phyloP scores from a whole-genome alignment of 2,113 vertebrate species.

The Nettapus auritus region DNA sequence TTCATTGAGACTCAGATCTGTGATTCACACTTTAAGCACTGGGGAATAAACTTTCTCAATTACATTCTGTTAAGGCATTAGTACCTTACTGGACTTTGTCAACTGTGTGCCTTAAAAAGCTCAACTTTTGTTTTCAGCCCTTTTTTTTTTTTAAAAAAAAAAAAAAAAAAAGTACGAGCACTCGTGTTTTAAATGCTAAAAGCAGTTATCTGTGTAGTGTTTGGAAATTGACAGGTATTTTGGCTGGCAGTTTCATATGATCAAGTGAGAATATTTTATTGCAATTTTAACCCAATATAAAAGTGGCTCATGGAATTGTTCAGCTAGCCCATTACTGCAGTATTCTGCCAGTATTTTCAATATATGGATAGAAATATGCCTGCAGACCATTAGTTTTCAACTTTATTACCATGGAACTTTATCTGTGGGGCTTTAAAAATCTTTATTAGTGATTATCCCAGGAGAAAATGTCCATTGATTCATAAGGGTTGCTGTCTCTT shows the following conservation, averaged over 20 bases:
- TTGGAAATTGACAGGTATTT: background rate
- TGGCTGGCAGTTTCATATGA: background rate
- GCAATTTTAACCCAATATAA: background rate
- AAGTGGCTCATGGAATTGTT: background rate
- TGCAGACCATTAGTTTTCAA: background rate
- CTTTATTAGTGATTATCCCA: accelerated
- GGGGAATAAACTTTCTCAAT: background rate
- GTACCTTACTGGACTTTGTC: background rate
- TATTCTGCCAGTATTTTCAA: background rate
- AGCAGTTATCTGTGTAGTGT: accelerated
- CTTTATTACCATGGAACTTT: background rate
- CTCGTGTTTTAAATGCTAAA: background rate
- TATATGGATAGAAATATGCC: background rate
- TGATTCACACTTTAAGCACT: background rate
- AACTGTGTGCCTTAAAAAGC: background rate
- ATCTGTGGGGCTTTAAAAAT: background rate
- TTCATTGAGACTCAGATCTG: background rate
- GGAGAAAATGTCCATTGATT: background rate
- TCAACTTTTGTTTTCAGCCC: background rate
- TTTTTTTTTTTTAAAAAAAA: no score
- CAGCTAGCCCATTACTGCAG: background rate
- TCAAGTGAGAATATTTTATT: background rate
- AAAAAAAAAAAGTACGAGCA: background rate
- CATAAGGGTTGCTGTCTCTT: background rate
- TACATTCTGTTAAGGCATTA: background rate